A percentile compares a stretch with the other conserved stretches of the same genome.
Evolutionary conservation across 2,113 vertebrate species (phyloP).

Genomic region (Lutjanus erythropterus): DNA sequence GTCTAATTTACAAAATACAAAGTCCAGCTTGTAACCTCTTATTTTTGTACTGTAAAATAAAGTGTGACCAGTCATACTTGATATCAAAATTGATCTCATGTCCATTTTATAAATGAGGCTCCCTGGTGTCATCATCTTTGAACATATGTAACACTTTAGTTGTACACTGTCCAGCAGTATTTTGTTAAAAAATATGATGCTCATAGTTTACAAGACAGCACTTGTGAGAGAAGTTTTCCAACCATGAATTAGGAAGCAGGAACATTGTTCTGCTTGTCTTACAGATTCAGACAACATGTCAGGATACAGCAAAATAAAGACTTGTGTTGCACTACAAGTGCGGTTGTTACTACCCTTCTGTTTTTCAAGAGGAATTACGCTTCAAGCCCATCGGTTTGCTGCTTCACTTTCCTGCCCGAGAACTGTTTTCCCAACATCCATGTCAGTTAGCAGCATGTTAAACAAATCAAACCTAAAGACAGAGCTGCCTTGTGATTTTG

Average conservation of each 20-base stretch:
- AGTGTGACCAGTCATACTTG: too few species aligned
- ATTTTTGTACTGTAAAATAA: too few species aligned
- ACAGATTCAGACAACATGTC: slow-evolving; percentile 65
- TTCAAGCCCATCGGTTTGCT: slow-evolving; percentile 66
- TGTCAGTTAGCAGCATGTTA: slow-evolving; percentile 80
- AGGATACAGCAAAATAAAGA: slow-evolving; percentile 64
- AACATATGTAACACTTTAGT: neutral
- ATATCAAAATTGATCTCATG: too few species aligned
- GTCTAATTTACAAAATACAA: too few species aligned
- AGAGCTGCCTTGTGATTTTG: slow-evolving; percentile 66
- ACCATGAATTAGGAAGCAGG: slow-evolving; percentile 37
- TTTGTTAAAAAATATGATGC: slow-evolving; percentile 20
- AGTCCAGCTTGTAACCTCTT: too few species aligned
- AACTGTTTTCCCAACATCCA: slow-evolving; percentile 79
- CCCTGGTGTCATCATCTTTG: slow-evolving; percentile 21
- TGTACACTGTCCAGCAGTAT: neutral
- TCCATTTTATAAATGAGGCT: too few species aligned
- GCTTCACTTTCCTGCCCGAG: slow-evolving; percentile 60
- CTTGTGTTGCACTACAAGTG: slow-evolving; percentile 61
- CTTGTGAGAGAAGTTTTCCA: slow-evolving; percentile 20
- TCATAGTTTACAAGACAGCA: slow-evolving; percentile 19
- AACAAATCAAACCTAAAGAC: slow-evolving; percentile 82
- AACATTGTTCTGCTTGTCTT: slow-evolving; percentile 42
- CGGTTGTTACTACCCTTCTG: slow-evolving; percentile 39
- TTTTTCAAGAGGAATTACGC: slow-evolving; percentile 61